Percentiles rank a stretch among this genome's conserved stretches.
Evolutionary conservation across 2,113 vertebrate species (phyloP).

Genomic region (Motacilla tschutschensis): DNA sequence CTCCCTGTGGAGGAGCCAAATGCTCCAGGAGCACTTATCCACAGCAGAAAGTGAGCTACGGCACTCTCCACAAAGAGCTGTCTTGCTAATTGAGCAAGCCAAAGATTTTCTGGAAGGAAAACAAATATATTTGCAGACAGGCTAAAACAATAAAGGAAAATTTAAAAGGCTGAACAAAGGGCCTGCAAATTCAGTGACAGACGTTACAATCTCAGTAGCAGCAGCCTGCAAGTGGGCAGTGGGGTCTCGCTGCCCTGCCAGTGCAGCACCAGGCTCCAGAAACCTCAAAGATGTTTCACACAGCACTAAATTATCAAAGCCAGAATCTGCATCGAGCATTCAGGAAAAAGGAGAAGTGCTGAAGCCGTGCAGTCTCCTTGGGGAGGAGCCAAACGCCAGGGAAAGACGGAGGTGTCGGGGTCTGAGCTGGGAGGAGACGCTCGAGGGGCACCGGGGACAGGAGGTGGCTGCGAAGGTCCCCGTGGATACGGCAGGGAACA

Average conservation of each 20-base stretch:
- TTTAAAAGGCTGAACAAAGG: constrained; percentile 19
- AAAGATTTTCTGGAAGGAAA: constrained; percentile 24
- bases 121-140: constrained; percentile 12
- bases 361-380: background rate
- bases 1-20: background rate
- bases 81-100: background rate
- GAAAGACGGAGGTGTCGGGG: background rate
- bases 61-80: background rate
- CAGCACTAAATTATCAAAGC: background rate
- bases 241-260: accelerated
- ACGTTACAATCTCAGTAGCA: background rate
- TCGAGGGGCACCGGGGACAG: background rate
- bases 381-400: constrained; percentile 8
- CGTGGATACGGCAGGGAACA: accelerated
- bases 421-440: background rate
- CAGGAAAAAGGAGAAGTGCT: background rate
- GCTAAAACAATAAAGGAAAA: constrained; percentile 16
- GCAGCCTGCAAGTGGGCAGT: background rate
- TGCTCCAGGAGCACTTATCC: background rate
- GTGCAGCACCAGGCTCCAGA: background rate
- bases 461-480: background rate
- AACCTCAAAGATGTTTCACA: background rate
- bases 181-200: background rate
- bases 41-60: background rate
- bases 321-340: background rate